Conservation (phyloP, 1,140 invertebrate genomes). For the Frieseomelitta varia region DNA sequence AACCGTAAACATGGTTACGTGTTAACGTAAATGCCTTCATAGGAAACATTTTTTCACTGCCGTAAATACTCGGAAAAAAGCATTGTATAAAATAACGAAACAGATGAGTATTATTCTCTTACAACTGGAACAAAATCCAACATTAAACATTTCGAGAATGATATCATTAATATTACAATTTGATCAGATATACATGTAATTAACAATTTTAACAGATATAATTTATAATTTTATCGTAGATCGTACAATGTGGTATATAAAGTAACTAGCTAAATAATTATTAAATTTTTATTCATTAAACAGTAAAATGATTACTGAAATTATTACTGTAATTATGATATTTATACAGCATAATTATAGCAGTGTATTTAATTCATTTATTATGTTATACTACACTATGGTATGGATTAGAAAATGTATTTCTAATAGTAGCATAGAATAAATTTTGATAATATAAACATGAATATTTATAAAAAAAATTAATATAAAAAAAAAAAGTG, state of each 20-base stretch:
- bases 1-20: neutral
- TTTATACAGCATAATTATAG: too few relatives aligned
- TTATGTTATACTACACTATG: too few relatives aligned
- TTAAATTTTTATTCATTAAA: neutral
- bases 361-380: too few relatives aligned
- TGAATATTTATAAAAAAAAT: neutral
- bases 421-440: neutral
- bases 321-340: too few relatives aligned
- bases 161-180: neutral
- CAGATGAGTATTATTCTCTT: neutral
- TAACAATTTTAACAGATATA: neutral
- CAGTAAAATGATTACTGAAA: neutral
- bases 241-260: neutral
- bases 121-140: neutral
- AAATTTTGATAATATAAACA: neutral
- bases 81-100: neutral
- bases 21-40: neutral
- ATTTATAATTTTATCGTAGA: neutral
- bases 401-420: neutral
- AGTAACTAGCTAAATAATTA: neutral
- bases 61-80: neutral
- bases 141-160: too few relatives aligned
- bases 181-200: too few relatives aligned
- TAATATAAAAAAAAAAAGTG: slow-evolving; percentile 6
- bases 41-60: neutral